Evolutionary conservation across 1,140 invertebrate genomes (phyloP).

Genomic region (Cataglyphis hispanica): DNA sequence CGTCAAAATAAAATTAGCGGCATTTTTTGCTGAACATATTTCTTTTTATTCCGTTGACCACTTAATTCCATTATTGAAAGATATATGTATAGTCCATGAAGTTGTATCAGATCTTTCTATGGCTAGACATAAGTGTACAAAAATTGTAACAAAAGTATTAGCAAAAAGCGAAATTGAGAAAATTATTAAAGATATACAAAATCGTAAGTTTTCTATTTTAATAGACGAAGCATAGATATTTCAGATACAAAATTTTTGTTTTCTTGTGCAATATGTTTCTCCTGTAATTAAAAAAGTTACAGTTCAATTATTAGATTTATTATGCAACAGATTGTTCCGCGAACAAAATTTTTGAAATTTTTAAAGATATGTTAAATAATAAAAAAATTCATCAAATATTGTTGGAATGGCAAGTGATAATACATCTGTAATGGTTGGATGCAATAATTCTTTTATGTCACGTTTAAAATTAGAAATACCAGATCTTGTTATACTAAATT

Average conservation of each 20-base stretch:
- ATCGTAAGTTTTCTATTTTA: not conserved
- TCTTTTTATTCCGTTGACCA: not conserved
- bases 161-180: not conserved
- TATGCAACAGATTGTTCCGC: not conserved
- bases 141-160: not conserved
- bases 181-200: not conserved
- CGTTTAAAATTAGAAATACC: not conserved
- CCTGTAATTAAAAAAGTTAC: not conserved
- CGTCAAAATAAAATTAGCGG: not conserved
- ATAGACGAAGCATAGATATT: not conserved
- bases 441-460: not conserved
- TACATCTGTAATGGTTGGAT: not conserved
- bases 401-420: not conserved
- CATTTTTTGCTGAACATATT: constrained; percentile 5
- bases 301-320: too few relatives aligned
- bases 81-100: not conserved
- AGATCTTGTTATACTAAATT: not conserved
- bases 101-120: not conserved
- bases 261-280: not conserved
- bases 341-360: not conserved
- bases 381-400: not conserved
- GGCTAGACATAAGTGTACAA: not conserved
- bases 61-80: not conserved
- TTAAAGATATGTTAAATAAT: not conserved
- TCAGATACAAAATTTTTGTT: not conserved